Conservation (phyloP, 2,113 vertebrate species). For the Pomatorhinus ruficollis region DNA sequence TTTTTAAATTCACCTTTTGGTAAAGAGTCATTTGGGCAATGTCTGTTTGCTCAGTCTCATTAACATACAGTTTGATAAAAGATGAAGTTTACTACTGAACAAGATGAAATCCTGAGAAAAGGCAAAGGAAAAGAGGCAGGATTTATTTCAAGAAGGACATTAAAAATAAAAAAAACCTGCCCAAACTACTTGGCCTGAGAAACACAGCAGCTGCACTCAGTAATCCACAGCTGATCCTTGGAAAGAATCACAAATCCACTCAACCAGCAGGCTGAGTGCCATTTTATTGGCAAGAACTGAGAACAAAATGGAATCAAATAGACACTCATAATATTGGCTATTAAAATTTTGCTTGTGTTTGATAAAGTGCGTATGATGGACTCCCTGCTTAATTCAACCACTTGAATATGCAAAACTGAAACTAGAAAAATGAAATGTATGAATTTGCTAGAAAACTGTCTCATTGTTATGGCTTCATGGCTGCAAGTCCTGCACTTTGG, state of each 20-base stretch:
- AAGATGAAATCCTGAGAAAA: neutral
- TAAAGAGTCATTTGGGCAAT: neutral
- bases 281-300: neutral
- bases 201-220: conserved; percentile 45
- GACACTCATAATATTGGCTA: neutral
- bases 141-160: neutral
- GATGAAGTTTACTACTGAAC: neutral
- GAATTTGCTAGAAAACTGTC: neutral
- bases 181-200: conserved; percentile 14
- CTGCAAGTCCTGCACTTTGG: neutral
- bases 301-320: conserved; percentile 30
- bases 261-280: conserved; percentile 14
- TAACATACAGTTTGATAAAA: neutral
- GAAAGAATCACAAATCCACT: conserved; percentile 53
- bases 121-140: neutral
- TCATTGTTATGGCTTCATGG: neutral
- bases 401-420: neutral
- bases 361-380: neutral
- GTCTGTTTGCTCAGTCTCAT: neutral
- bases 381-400: neutral
- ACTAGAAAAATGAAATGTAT: neutral
- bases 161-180: neutral
- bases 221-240: conserved; percentile 53
- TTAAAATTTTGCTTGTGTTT: neutral
- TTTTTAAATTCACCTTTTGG: neutral